Evolutionary conservation across 2,888 invertebrate species (phyloP), one percentile per base, ranked within the genome.

Genomic region (Drosophila pseudotalamancana): DNA sequence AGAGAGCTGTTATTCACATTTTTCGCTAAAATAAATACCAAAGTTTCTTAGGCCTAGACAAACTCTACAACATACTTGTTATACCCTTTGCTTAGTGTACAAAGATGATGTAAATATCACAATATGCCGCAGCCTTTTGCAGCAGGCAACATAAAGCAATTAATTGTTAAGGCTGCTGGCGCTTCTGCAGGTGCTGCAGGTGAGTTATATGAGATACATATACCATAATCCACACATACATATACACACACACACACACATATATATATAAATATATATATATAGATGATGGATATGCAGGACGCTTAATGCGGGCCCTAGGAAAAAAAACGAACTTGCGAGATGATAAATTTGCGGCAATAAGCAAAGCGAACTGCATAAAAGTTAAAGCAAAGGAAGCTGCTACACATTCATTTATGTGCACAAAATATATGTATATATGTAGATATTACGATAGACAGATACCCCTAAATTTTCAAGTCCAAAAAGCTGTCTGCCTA

Each of bases 181-280:
- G 51, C 27, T 72, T 55, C 50, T 77, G 61, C 73, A 72, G n/a
- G n/a, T n/a, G 72, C 66, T 77, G 77, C 72, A 68, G 77, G 67
- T 77, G 61, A 77, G 73, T 59, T 77, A 73, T 72, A 72, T 43
- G 57, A 61, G 40, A 63, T 64, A 57, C n/a, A n/a, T 57, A 75
- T 43, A 53, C 34, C 54, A 51, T 39, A 46, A 31, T 9, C 39
- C 50, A 21, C 39, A 4, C 18, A 53, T n/a, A 62, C 25, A 54
- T 25, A 69, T 46, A 55, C 25, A 55, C 35, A 68, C n/a, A n/a
- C n/a, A n/a, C n/a, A n/a, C n/a, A n/a, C n/a, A n/a, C n/a, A n/a
- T 55, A 55, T 45, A 50, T 14, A 21, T 21, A 6, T 16, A 27
- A 11, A 27, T 27, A 27, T 27, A n/a, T 35, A 64, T 29, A 69